Evolutionary conservation across 2,797 vertebrate species (phyloP), one percentile per base, ranked within the genome.

Genomic region (Prunella strophiata): DNA sequence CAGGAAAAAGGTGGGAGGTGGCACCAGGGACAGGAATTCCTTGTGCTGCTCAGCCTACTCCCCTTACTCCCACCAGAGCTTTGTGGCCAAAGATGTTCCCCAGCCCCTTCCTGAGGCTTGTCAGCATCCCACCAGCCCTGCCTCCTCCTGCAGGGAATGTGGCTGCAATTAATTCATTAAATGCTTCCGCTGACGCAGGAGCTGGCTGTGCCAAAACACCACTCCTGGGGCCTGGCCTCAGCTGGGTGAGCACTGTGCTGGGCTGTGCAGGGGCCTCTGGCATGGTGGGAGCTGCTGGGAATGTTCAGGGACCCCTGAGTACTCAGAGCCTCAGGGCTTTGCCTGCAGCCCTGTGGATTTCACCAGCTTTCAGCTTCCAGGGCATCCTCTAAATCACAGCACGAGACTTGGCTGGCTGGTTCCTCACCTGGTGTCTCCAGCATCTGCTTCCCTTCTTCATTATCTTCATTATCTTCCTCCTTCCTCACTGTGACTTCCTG

Each of bases 111-210:
- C 42, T 4, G 32, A 70, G 42, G 27, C 50, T 27, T 75, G 57
- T 87, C 54, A 91, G 79, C 83, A 70, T 85, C 85, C 55, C 92
- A 73, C 73, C 48, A 15, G 43, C 48, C 23, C 83, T 77, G 74
- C 72, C 65, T 83, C 66, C 73, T 81, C 73, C 70, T 88, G 67
- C 18, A 5, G 89, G 84, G 91, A 90, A 86, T 11, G 42, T 34
- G 75, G 43, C 85, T 92, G 78, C 73, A 92, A 94, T 95, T 91
- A 95, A 88, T 95, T 74, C 77, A 89, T 92, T 91, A 79, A 82
- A 85, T 3, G 10, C 65, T 94, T 94, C 92, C 34, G 23, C 70
- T 94, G 92, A 92, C 36, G 22, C 66, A 76, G 71, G 91, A 77
- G 34, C 66, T 9, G 62, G 19, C 51, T 0, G 2, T 93, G 83